Base-by-base conservation (phyloP, 2,113 vertebrate genomes). In the Corythornis cristatus region DNA sequence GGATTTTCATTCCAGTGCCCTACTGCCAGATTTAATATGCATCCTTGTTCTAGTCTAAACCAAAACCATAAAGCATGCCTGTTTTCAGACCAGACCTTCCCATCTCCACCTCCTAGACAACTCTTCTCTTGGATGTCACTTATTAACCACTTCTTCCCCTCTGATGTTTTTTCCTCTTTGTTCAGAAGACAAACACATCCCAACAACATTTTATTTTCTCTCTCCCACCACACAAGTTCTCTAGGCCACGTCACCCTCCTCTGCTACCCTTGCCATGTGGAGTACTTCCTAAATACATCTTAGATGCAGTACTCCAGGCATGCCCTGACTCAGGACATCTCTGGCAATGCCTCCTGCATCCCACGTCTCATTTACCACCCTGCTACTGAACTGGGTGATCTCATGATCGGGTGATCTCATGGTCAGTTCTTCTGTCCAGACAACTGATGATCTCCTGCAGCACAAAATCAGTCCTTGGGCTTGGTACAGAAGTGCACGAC, bases 401-500 rank as follows among this genome's bases (percentile, higher is more conserved):
- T 74, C 37, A 33, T 1, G 31, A 74, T 53, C 74, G 76, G 66
- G 48, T 48, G 62, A 72, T 93, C 54, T 43, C 70, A 45, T 31
- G 70, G 89, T 79, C 74, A 61, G 77, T 64, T 91, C 70, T 67
- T 87, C 82, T 91, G 62, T 87, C 35, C 82, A 68, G 58, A 37
- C 62, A 95, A 87, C 81, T 51, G 71, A 83, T 82, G 45, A 65
- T 75, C 56, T 88, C 29, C 35, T 37, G 23, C 29, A 64, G 26
- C 53, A 58, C 53, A 78, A 82, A 85, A 93, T 61, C 82, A 95
- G 82, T 90, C 75, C 78, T 72, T 50, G 66, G 25, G 26, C n/a
- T 40, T 89, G 74, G 66, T 64, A 93, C 35, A 15, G 9, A 90
- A 86, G 43, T 72, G 54, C 74, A 82, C 8, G 74, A 85, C 82